These are phyloP conservation scores for Monopterus albus DNA, from an alignment of 2,113 vertebrate species.

Conservation along the genomic window DNA sequence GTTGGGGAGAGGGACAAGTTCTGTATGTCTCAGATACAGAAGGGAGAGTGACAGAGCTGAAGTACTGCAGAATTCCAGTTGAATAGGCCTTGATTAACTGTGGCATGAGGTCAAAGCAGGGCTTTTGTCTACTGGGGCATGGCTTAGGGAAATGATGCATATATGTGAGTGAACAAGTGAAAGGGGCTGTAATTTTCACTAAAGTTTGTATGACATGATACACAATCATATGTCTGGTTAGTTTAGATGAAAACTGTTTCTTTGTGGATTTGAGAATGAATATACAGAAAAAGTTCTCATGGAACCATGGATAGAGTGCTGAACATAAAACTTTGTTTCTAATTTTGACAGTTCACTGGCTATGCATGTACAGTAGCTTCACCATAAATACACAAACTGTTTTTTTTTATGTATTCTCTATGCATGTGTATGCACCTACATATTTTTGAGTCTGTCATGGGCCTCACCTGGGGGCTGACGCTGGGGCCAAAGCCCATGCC, in stretches of 20 bases:
- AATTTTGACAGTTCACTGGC: too few relatives aligned
- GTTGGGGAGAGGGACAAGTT: conserved; percentile 27
- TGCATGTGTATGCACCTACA: not conserved
- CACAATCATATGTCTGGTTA: conserved; percentile 11
- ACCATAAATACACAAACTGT: too few relatives aligned
- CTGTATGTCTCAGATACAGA: conserved; percentile 28
- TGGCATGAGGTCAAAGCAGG: conserved; percentile 62
- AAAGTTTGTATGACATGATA: conserved; percentile 31
- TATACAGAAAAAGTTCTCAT: too few relatives aligned
- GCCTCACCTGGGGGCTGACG: conserved; percentile 92
- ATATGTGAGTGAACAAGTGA: not conserved
- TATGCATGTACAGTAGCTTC: too few relatives aligned
- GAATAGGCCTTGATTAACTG: conserved; percentile 73
- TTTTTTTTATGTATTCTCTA: too few relatives aligned
- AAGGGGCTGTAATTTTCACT: conserved; percentile 48
- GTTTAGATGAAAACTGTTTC: conserved; percentile 15
- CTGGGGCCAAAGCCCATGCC: conserved; percentile 92
- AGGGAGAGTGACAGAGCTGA: conserved; percentile 64
- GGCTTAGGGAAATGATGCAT: conserved; percentile 36
- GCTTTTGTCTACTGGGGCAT: conserved; percentile 52
- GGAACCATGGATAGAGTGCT: too few relatives aligned
- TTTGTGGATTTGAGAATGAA: conserved; percentile 16
- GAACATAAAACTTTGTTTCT: too few relatives aligned
- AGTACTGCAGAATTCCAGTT: conserved; percentile 48
- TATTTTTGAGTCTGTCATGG: conserved; percentile 21